phyloP scores from a whole-genome alignment of 2,888 invertebrate species.

The Ophioninae sp. region DNA sequence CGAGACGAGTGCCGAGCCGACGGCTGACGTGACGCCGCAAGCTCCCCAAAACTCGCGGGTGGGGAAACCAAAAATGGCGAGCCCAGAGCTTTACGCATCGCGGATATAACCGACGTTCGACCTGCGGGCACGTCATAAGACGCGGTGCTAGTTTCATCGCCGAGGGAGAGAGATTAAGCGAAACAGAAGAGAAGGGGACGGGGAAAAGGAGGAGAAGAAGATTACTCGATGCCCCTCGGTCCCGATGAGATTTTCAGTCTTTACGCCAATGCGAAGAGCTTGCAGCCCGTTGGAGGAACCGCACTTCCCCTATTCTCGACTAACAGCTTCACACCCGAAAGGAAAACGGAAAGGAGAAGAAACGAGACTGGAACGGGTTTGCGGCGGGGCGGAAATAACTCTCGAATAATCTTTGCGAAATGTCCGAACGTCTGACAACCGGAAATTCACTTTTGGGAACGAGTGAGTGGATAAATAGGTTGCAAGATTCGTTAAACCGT shows the following conservation, averaged over 20 bases:
- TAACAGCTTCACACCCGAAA: slow-evolving; percentile 9
- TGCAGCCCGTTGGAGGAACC: slow-evolving; percentile 26
- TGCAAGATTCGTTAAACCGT: not conserved
- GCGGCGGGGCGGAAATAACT: slow-evolving; percentile 4
- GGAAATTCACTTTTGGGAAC: slow-evolving; percentile 16
- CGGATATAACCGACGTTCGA: slow-evolving; percentile 41
- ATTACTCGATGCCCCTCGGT: slow-evolving; percentile 15
- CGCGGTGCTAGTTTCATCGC: slow-evolving; percentile 45
- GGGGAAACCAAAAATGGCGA: slow-evolving; percentile 81
- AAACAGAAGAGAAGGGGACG: not conserved
- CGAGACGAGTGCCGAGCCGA: slow-evolving; percentile 78
- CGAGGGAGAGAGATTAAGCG: slow-evolving; percentile 25
- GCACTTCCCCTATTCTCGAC: slow-evolving; percentile 5
- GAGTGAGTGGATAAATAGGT: not conserved
- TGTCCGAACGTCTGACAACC: not conserved
- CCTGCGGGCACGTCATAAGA: slow-evolving; percentile 52
- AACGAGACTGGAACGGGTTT: not conserved
- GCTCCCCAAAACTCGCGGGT: slow-evolving; percentile 69
- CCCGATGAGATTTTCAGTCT: slow-evolving; percentile 27
- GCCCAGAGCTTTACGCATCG: slow-evolving; percentile 68
- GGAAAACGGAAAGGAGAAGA: slow-evolving; percentile 37
- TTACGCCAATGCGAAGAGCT: slow-evolving; percentile 58
- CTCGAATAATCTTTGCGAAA: not conserved
- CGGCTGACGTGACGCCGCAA: slow-evolving; percentile 59
- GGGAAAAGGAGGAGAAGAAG: not conserved